A percentile compares a stretch with the other conserved stretches of the same genome.
Evolutionary conservation across 2,797 vertebrate genomes (phyloP).

Genomic region (Lagocephalus sceleratus): DNA sequence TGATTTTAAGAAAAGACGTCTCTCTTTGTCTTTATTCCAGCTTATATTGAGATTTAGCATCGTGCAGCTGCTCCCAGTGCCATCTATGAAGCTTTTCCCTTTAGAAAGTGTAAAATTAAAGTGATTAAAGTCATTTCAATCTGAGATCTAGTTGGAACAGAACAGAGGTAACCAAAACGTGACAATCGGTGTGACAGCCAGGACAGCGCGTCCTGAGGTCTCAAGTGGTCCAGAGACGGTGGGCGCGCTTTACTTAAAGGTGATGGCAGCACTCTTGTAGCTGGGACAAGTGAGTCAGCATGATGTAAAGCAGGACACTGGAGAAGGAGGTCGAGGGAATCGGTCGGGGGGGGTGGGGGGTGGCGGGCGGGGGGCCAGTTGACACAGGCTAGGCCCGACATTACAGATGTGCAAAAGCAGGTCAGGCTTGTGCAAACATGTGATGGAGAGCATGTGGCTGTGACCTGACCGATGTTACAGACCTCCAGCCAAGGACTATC

Average conservation of each 20-base stretch:
- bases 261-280: slow-evolving; percentile 9
- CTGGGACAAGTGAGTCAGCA: slow-evolving; percentile 39
- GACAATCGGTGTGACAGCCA: too few relatives aligned
- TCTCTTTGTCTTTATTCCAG: too few relatives aligned
- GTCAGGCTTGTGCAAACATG: slow-evolving; percentile 31
- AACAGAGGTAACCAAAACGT: too few relatives aligned
- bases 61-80: too few relatives aligned
- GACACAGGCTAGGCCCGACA: slow-evolving; percentile 10
- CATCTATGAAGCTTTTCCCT: too few relatives aligned
- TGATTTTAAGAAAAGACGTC: too few relatives aligned
- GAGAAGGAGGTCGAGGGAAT: slow-evolving; percentile 6
- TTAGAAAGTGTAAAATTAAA: too few relatives aligned
- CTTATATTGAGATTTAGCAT: too few relatives aligned
- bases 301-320: slow-evolving; percentile 16
- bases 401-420: slow-evolving; percentile 7
- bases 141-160: too few relatives aligned
- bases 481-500: slow-evolving; percentile 38
- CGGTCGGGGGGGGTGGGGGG: too few relatives aligned
- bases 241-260: slow-evolving; percentile 11
- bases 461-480: slow-evolving; percentile 32
- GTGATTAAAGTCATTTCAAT: too few relatives aligned
- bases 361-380: not conserved
- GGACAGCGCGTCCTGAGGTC: too few relatives aligned
- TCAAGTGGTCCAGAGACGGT: slow-evolving; percentile 9
- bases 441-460: slow-evolving; percentile 31